Base-by-base conservation (phyloP, 2,888 invertebrate genomes). In the Agrotis exclamationis region DNA sequence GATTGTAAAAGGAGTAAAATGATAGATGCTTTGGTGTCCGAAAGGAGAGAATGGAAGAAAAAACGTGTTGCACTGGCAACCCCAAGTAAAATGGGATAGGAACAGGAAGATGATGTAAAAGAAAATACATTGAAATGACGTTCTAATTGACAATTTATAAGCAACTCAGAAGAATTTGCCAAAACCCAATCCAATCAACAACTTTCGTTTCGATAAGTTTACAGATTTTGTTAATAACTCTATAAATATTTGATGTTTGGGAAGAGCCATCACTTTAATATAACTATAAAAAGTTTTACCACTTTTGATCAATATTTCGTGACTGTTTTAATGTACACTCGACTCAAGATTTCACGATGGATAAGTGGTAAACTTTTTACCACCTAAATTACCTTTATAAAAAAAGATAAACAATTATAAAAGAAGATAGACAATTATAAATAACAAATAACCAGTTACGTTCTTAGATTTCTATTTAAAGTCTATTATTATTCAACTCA, bases 351-450 rank as follows among this genome's bases (percentile, higher is more conserved):
- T 56, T 33, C n/a, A 14, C 11, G 45, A 48, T 14, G 44, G 28
- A 45, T 20, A 63, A 74, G 54, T 44, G 33, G 13, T 7, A 53
- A 70, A 53, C 24, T 74, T 74, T 64, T 33, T 48, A 71, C 14
- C 44, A 28, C 20, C 45, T 70, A 45, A 56, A 74, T 11, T 14
- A 20, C 22, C 45, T 48, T 18, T 1, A 3, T 39, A 11, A 9
- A 33, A 18, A 64, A 18, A 5, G 20, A 22, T 18, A 39, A 63
- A n/a, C 18, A 22, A 48, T 65, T 53, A n/a, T n/a, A n/a, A n/a
- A n/a, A n/a, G n/a, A n/a, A n/a, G n/a, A n/a, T n/a, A n/a, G n/a
- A n/a, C n/a, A n/a, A n/a, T n/a, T n/a, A n/a, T n/a, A n/a, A 53
- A 28, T 1, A 24, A 14, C 14, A 14, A n/a, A 28, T 22, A 9